Conservation (phyloP, 2,797 vertebrate species). For the Picus viridis region DNA sequence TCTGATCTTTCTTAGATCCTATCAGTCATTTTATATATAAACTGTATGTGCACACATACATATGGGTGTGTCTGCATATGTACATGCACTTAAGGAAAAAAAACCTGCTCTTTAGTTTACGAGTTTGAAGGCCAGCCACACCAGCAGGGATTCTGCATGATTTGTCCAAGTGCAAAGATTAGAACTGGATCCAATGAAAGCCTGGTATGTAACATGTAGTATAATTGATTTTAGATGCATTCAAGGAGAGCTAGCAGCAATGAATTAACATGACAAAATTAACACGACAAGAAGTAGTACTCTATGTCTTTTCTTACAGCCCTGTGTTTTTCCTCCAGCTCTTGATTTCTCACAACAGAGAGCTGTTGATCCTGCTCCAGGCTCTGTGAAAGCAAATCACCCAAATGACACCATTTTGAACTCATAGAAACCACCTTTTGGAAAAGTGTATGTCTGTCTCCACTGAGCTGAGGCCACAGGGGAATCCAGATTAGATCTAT, state of each 20-base stretch:
- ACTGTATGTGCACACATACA: background rate
- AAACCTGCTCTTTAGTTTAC: background rate
- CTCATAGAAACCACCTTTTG: background rate
- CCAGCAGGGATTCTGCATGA: background rate
- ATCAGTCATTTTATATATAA: background rate
- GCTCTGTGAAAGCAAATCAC: background rate
- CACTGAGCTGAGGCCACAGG: background rate
- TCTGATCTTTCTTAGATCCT: background rate
- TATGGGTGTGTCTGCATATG: too few relatives aligned
- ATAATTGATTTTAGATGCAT: rapidly evolving
- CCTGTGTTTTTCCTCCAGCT: background rate
- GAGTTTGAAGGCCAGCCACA: background rate
- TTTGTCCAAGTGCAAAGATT: rapidly evolving
- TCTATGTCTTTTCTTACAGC: background rate
- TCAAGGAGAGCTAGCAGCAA: background rate
- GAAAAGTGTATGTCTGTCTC: background rate
- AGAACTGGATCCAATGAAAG: background rate
- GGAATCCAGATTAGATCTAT: background rate
- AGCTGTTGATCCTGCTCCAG: background rate
- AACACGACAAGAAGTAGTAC: background rate
- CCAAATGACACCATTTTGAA: background rate
- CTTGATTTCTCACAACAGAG: background rate
- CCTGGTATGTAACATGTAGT: background rate
- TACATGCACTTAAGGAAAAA: rapidly evolving
- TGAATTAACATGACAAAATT: background rate